Percentiles rank a stretch among this genome's conserved stretches.
phyloP scores from a whole-genome alignment of 2,888 invertebrate species.

The Meliscaeva auricollis region DNA sequence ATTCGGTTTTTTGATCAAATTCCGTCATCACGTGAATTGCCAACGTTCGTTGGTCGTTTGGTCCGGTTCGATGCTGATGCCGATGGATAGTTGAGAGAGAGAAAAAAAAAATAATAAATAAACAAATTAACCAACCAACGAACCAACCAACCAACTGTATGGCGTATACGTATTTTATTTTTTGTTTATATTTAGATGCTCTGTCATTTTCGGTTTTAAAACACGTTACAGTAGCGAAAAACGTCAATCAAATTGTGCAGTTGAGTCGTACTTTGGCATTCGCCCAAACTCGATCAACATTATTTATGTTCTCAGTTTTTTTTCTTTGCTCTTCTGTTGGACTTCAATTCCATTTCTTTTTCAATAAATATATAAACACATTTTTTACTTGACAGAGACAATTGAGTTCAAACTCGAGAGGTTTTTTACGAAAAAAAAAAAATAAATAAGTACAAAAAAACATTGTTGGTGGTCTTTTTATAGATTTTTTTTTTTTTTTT shows the following conservation, averaged over 20 bases:
- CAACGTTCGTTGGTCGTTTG: constrained; percentile 20
- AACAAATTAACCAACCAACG: background rate
- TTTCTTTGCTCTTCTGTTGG: background rate
- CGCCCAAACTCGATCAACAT: constrained; percentile 50
- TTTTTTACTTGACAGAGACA: constrained; percentile 44
- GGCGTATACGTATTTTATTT: constrained; percentile 49
- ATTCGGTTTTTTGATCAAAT: constrained; percentile 48
- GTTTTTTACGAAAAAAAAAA: background rate
- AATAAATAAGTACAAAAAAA: background rate
- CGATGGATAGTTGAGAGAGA: constrained; percentile 21
- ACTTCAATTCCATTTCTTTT: background rate
- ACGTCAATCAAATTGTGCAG: constrained; percentile 67
- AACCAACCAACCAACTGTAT: constrained; percentile 17
- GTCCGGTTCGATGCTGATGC: constrained; percentile 5
- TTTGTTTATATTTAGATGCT: constrained; percentile 50
- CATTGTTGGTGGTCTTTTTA: constrained; percentile 17
- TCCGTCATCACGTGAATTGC: constrained; percentile 62
- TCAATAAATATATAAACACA: constrained; percentile 26
- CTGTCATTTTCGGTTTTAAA: constrained; percentile 52
- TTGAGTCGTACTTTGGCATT: constrained; percentile 46
- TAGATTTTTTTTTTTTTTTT: constrained; percentile 19
- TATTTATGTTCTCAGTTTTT: constrained; percentile 24
- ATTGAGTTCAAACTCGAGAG: constrained; percentile 34
- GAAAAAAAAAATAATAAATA: constrained; percentile 11
- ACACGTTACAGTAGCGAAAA: constrained; percentile 62